Evolutionary conservation across 1,140 invertebrate genomes (phyloP).

Genomic region (Hycleus phaleratus): DNA sequence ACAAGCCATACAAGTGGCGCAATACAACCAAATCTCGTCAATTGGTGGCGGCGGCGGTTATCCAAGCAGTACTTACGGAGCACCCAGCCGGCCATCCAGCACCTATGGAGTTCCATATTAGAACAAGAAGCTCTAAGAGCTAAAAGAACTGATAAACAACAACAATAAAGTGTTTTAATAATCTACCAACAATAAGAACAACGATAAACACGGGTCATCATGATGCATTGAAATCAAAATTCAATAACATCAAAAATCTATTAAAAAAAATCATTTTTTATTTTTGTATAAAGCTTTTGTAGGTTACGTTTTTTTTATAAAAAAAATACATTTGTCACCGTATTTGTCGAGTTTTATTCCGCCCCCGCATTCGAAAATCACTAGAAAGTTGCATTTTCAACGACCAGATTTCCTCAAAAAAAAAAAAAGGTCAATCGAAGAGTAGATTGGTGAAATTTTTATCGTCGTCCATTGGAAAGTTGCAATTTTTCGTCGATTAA

Average conservation of each 20-base stretch:
- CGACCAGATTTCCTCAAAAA: too few relatives aligned
- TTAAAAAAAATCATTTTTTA: slow-evolving; percentile 23
- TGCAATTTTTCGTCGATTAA: background rate
- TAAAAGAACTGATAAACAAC: slow-evolving; percentile 28
- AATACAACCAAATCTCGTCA: slow-evolving; percentile 53
- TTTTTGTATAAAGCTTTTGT: slow-evolving; percentile 43
- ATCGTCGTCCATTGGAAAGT: background rate
- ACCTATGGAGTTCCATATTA: slow-evolving; percentile 53
- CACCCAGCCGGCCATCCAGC: slow-evolving; percentile 43
- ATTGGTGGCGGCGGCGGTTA: slow-evolving; percentile 43
- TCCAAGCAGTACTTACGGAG: slow-evolving; percentile 33
- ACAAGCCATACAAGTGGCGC: slow-evolving; percentile 67
- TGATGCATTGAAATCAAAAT: slow-evolving; percentile 35
- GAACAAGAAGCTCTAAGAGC: slow-evolving; percentile 16
- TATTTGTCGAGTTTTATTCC: slow-evolving; percentile 4
- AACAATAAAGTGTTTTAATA: slow-evolving; percentile 19
- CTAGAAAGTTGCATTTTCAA: too few relatives aligned
- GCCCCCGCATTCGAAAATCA: too few relatives aligned
- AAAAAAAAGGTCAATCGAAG: too few relatives aligned
- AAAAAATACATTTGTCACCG: slow-evolving; percentile 45
- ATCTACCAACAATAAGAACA: background rate
- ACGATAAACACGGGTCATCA: slow-evolving; percentile 37
- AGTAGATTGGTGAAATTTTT: too few relatives aligned
- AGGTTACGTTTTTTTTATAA: slow-evolving; percentile 38
- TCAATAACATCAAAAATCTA: slow-evolving; percentile 19